Conservation (phyloP, 1,140 invertebrate genomes). For the Hirudo medicinalis region DNA sequence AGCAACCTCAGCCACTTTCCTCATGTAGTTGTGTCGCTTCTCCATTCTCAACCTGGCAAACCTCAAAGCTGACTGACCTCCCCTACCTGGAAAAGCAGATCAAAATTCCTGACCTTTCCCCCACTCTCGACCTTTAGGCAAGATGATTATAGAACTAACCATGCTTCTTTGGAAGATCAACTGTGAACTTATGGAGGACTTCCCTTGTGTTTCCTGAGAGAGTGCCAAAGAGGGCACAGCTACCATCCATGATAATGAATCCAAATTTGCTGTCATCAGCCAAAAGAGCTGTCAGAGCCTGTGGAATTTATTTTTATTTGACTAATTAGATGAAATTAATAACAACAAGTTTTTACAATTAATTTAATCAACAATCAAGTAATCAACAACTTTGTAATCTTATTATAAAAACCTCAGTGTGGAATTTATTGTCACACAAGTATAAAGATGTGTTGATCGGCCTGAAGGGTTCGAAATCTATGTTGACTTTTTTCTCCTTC, state of each 20-base stretch:
- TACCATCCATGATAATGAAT: constrained; percentile 99
- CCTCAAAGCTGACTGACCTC: constrained; percentile 97
- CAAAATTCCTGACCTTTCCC: background rate
- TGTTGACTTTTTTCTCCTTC: constrained; percentile 99
- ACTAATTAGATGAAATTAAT: too few species aligned
- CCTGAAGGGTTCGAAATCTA: constrained; percentile 99
- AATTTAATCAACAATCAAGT: too few species aligned
- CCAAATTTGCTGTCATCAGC: constrained; percentile 99
- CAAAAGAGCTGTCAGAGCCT: constrained; percentile 82
- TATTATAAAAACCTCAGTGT: constrained; percentile 42
- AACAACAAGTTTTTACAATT: too few species aligned
- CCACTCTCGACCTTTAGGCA: constrained; percentile 11
- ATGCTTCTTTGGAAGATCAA: constrained; percentile 98
- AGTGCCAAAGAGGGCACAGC: constrained; percentile 95
- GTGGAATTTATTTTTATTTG: constrained; percentile 19
- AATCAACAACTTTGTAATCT: constrained; percentile 3
- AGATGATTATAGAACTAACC: constrained; percentile 45
- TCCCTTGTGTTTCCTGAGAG: constrained; percentile 85
- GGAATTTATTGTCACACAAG: constrained; percentile 93
- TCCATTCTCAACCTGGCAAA: constrained; percentile 98
- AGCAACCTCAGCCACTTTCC: constrained; percentile 97
- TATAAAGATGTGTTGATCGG: constrained; percentile 99
- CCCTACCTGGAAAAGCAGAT: constrained; percentile 53
- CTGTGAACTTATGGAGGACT: constrained; percentile 96
- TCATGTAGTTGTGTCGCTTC: constrained; percentile 97